phyloP scores from a whole-genome alignment of 1,140 invertebrate species.

The Dinothrombium tinctorium region DNA sequence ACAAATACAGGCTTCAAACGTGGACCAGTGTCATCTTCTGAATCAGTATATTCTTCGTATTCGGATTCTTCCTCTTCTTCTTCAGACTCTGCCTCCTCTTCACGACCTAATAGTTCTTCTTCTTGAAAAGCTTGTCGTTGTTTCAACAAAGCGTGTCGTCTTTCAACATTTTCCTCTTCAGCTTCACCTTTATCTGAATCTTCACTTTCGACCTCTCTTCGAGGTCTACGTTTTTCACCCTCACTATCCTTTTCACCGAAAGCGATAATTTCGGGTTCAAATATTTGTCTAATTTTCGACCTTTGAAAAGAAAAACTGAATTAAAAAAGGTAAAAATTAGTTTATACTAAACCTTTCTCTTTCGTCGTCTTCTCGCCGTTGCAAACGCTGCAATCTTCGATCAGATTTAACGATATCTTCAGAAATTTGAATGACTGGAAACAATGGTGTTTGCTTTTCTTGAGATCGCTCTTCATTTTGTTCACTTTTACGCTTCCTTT shows the following conservation, averaged over 20 bases:
- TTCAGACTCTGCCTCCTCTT: constrained; percentile 14
- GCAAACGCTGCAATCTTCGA: too few relatives aligned
- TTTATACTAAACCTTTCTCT: not conserved
- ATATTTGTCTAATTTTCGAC: not conserved
- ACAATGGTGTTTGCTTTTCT: not conserved
- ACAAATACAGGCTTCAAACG: constrained; percentile 93
- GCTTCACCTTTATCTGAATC: constrained; percentile 13
- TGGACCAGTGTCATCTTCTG: constrained; percentile 38
- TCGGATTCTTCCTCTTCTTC: constrained; percentile 33
- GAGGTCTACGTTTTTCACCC: constrained; percentile 78
- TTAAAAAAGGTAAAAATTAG: not conserved
- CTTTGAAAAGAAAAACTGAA: not conserved
- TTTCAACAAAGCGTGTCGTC: constrained; percentile 18
- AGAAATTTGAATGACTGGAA: too few relatives aligned
- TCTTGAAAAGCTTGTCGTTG: constrained; percentile 32
- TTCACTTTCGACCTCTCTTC: constrained; percentile 50
- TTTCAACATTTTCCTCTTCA: constrained; percentile 38
- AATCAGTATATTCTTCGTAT: constrained; percentile 61
- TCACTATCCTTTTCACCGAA: too few relatives aligned
- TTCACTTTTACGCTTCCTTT: not conserved
- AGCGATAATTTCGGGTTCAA: not conserved
- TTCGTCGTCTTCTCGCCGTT: not conserved
- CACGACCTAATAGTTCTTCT: constrained; percentile 12
- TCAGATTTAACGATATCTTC: too few relatives aligned
- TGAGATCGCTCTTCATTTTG: not conserved